Evolutionary conservation across 2,888 invertebrate genomes (phyloP).

Genomic region (Plebejus anna): DNA sequence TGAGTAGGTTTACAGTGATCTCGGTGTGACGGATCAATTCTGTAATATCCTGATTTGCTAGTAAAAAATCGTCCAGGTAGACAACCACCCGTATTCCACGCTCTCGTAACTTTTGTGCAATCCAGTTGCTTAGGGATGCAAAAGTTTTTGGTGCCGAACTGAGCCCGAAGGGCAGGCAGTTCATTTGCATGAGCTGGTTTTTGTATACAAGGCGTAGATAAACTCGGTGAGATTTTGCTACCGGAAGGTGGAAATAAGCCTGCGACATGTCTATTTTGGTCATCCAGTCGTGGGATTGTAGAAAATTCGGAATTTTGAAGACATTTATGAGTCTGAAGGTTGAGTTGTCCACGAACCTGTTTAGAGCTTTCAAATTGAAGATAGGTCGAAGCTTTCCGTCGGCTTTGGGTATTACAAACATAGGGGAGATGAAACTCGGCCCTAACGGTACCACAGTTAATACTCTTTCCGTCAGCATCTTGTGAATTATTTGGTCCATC

Average conservation of each 20-base stretch:
- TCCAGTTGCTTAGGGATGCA: constrained; percentile 34
- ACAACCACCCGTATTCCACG: constrained; percentile 32
- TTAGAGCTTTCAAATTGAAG: constrained; percentile 20
- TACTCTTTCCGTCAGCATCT: constrained; percentile 33
- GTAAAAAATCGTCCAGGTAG: constrained; percentile 37
- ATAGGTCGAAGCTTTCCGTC: not conserved
- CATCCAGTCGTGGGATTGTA: constrained; percentile 30
- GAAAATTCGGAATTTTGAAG: not conserved
- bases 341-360: not conserved
- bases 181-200: constrained; percentile 33
- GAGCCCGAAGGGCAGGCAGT: constrained; percentile 36
- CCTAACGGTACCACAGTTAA: constrained; percentile 23
- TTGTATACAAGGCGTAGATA: constrained; percentile 34
- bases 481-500: constrained; percentile 26
- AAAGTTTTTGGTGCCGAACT: constrained; percentile 32
- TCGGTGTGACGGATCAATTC: not conserved
- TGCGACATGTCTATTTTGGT: constrained; percentile 35
- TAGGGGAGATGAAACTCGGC: constrained; percentile 32
- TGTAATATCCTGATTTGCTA: constrained; percentile 26
- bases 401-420: constrained; percentile 21
- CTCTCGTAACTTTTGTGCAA: constrained; percentile 28
- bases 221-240: constrained; percentile 15
- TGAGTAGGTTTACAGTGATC: not conserved
- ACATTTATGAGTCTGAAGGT: constrained; percentile 6
- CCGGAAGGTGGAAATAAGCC: constrained; percentile 36